Conservation (phyloP, 37 sponge, comb jelly and placozoan species). For the Haliclona indistincta region DNA sequence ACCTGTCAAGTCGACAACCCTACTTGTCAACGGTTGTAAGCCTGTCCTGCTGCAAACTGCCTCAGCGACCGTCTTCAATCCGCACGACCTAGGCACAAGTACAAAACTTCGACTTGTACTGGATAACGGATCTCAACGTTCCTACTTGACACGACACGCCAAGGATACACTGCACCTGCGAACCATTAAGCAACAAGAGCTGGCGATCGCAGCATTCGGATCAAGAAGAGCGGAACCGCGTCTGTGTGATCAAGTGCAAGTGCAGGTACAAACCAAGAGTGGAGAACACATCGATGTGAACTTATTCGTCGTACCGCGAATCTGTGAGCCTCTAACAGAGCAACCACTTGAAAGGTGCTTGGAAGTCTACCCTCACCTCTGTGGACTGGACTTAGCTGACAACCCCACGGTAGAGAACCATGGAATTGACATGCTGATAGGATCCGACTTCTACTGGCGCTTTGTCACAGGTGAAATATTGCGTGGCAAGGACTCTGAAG, state of each 20-base stretch:
- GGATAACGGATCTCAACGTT: constrained; percentile 39
- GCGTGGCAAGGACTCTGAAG: constrained; percentile 8
- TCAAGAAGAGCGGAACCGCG: constrained; percentile 18
- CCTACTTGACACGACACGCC: constrained; percentile 32
- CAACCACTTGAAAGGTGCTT: constrained; percentile 16
- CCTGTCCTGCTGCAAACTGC: constrained; percentile 29
- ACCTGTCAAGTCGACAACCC: background rate
- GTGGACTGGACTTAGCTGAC: constrained; percentile 15
- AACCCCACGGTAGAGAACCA: background rate
- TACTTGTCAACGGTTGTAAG: background rate
- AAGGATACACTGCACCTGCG: constrained; percentile 7
- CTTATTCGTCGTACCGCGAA: constrained; percentile 20
- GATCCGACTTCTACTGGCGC: constrained; percentile 17
- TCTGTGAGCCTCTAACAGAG: constrained; percentile 15
- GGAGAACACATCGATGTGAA: background rate
- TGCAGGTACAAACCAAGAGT: background rate
- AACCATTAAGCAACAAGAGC: constrained; percentile 3
- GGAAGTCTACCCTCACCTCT: constrained; percentile 11
- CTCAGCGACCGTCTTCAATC: constrained; percentile 9
- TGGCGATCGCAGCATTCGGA: constrained; percentile 41
- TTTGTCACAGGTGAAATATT: constrained; percentile 10
- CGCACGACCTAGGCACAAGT: constrained; percentile 7
- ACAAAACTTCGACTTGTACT: constrained; percentile 15
- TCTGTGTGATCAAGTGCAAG: constrained; percentile 19
- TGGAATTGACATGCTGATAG: constrained; percentile 21